Conservation (phyloP, 1,140 invertebrate species). For the Hermatobates lingyangjiaoensis region DNA sequence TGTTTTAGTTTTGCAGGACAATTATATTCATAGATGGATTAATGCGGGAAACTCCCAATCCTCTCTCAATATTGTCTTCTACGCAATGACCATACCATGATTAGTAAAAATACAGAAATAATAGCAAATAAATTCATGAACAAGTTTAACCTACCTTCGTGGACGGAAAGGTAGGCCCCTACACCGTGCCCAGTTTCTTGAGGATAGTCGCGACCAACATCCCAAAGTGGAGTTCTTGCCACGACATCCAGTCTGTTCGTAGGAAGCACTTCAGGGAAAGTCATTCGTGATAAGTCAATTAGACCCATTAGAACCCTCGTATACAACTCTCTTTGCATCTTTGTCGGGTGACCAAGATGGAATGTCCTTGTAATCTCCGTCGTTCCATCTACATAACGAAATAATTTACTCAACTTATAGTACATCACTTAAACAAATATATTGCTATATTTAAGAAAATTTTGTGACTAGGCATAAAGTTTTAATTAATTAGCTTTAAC, state of each 20-base stretch:
- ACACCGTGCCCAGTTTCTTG: slow-evolving; percentile 83
- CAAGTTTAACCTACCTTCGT: slow-evolving; percentile 45
- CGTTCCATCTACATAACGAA: slow-evolving; percentile 81
- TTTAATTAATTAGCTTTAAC: too few species aligned
- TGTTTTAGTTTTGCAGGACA: too few species aligned
- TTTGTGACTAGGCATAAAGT: too few species aligned
- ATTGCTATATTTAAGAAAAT: too few species aligned
- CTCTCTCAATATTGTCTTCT: too few species aligned
- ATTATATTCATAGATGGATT: too few species aligned
- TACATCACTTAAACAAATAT: too few species aligned
- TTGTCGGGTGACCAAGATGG: slow-evolving; percentile 62
- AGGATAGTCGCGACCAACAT: slow-evolving; percentile 55
- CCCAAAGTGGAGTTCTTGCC: slow-evolving; percentile 62
- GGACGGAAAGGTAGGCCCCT: slow-evolving; percentile 63
- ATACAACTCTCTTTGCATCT: slow-evolving; percentile 59
- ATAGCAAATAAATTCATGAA: too few species aligned
- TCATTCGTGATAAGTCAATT: slow-evolving; percentile 47
- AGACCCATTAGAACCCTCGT: slow-evolving; percentile 77
- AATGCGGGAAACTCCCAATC: too few species aligned
- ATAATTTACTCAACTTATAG: too few species aligned
- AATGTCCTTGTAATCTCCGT: slow-evolving; percentile 85
- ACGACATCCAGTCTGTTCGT: slow-evolving; percentile 50
- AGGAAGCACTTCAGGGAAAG: slow-evolving; percentile 43
- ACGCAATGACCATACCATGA: too few species aligned
- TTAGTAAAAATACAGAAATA: too few species aligned